phyloP scores from a whole-genome alignment of 2,888 invertebrate genomes.

The Clitarchus hookeri region DNA sequence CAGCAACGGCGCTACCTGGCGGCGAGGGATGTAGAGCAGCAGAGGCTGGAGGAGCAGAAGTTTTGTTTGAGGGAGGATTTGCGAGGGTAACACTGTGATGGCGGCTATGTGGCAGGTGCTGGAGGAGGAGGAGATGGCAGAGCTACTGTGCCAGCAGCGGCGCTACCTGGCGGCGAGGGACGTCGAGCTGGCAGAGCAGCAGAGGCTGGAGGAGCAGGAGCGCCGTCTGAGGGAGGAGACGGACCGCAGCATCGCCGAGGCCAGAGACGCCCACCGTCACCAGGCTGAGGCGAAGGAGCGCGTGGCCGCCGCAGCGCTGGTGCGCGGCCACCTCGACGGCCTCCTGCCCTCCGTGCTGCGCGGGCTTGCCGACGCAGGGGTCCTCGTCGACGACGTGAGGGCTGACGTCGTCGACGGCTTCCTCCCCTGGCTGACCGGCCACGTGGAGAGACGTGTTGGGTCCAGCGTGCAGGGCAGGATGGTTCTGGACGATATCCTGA shows the following conservation, averaged over 20 bases:
- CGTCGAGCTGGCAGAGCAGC: slow-evolving; percentile 56
- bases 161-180: slow-evolving; percentile 55
- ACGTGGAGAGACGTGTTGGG: not conserved
- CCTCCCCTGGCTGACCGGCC: not conserved
- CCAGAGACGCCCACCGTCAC: slow-evolving; percentile 60
- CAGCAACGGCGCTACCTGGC: slow-evolving; percentile 57
- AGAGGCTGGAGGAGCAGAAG: slow-evolving; percentile 57
- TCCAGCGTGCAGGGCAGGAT: not conserved
- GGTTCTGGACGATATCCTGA: slow-evolving; percentile 10
- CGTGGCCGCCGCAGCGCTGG: slow-evolving; percentile 78
- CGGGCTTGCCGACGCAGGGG: slow-evolving; percentile 75
- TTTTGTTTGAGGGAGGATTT: slow-evolving; percentile 42
- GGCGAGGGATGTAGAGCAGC: slow-evolving; percentile 55
- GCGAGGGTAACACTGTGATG: slow-evolving; percentile 1
- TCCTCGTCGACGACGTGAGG: slow-evolving; percentile 62
- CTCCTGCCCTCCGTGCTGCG: slow-evolving; percentile 83
- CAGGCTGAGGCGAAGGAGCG: slow-evolving; percentile 70
- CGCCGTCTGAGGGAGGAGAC: slow-evolving; percentile 42
- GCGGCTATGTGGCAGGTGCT: slow-evolving; percentile 50
- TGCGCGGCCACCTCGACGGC: slow-evolving; percentile 85
- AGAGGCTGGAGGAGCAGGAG: slow-evolving; percentile 57
- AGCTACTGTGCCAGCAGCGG: slow-evolving; percentile 55
- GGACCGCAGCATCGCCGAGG: slow-evolving; percentile 53
- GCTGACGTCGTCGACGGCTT: slow-evolving; percentile 15
- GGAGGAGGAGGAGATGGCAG: slow-evolving; percentile 59